Base-by-base conservation (phyloP, 2,888 invertebrate species). In the Pseudococcus viburni region DNA sequence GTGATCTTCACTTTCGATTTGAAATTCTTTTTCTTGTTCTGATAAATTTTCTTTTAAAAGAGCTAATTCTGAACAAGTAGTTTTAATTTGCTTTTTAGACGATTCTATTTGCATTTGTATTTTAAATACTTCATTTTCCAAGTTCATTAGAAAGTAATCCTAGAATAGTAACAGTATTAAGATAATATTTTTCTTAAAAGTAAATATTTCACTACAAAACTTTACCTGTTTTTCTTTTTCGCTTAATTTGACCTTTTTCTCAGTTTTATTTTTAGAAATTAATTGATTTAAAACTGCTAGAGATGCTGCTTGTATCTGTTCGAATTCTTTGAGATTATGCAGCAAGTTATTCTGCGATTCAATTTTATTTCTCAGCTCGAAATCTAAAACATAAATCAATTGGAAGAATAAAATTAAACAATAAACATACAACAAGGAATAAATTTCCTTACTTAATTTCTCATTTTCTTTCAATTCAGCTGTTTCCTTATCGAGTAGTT, bases 11-110 rank as follows among this genome's bases (percentile, higher is more conserved):
- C 95, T 94, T 85, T 96, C 91, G 33, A 94, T 94, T 91, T 95
- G 95, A 33, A 96, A 92, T 90, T 96, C 96, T 0, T 94, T 94
- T 89, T 94, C 94, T n/a, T 95, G 95, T 89, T 95, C 93, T 0
- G 94, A 94, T 46, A 95, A 93, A 91, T 94, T 92, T 90, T 93
- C 93, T 64, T 93, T 93, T 19, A 94, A 90, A 17, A 92, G 91
- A 89, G 94, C 93, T 91, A 94, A 93, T 90, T 95, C 94, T 6
- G 92, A 92, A 84, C 93, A 93, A 91, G 95, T 95, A 0, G 95
- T 93, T 19, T 93, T 92, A 39, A 95, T 91, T 91, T 96, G 96
- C 90, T 94, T 94, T 85, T 93, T 92, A 89, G 95, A 93, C 90
- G 94, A 92, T 89, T 94, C 93, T 86, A 95, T 91, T 90, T 95